A percentile compares a stretch with the other conserved stretches of the same genome.
These are phyloP conservation scores for Leptinotarsa haldemani DNA, from an alignment of 2,888 invertebrate species.

Conservation along the genomic window DNA sequence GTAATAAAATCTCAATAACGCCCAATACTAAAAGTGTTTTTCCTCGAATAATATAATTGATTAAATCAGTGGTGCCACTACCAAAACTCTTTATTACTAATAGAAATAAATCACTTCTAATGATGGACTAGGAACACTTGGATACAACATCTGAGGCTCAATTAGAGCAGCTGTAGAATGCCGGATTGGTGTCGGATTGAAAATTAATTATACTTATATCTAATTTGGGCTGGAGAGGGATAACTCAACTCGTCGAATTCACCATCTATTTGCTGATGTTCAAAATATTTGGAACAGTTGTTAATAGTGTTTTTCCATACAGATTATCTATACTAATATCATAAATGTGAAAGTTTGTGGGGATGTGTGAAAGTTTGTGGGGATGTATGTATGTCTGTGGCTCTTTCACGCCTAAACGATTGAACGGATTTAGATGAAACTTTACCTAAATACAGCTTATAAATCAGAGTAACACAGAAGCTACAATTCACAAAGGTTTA, in stretches of 20 bases:
- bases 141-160: neutral
- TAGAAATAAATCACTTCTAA: constrained; percentile 24
- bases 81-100: constrained; percentile 15
- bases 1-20: constrained; percentile 21
- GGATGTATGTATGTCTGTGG: no score
- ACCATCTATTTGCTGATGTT: neutral
- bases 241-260: neutral
- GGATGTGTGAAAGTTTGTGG: no score
- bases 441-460: no score
- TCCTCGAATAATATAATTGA: constrained; percentile 27
- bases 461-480: no score
- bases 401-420: no score
- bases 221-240: neutral
- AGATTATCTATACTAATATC: no score
- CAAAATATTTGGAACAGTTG: neutral
- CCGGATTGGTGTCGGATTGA: neutral
- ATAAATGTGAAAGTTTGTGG: no score
- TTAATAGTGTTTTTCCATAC: no score
- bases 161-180: constrained; percentile 11
- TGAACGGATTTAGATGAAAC: no score
- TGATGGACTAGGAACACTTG: constrained; percentile 10
- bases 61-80: constrained; percentile 13
- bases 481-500: no score
- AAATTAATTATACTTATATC: neutral
- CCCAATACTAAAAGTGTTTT: constrained; percentile 27